These are phyloP conservation scores for Zoanthus gigantus DNA, from an alignment of 92 coral and sea anemone genomes.

Conservation along the genomic window DNA sequence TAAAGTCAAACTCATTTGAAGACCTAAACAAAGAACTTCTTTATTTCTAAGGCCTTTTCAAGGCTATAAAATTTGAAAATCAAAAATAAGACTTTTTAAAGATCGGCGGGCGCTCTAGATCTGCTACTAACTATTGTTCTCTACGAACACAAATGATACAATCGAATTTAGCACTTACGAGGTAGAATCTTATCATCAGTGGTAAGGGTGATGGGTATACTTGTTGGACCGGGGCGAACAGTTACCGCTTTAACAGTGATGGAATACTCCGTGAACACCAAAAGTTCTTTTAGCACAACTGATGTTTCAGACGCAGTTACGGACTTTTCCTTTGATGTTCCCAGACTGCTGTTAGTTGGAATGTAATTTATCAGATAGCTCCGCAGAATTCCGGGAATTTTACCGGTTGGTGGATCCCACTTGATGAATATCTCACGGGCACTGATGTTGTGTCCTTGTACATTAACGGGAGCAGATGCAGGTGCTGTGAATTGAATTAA, in stretches of 20 bases:
- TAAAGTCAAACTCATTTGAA: no score
- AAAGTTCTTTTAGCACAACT: neutral
- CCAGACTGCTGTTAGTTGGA: slow-evolving; percentile 25
- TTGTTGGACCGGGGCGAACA: slow-evolving; percentile 11
- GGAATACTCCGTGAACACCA: slow-evolving; percentile 18
- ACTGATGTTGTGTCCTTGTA: slow-evolving; percentile 25
- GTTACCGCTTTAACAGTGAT: slow-evolving; percentile 11
- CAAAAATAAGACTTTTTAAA: no score
- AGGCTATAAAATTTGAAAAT: no score
- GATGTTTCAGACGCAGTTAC: slow-evolving; percentile 25
- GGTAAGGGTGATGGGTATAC: neutral
- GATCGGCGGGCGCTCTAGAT: no score
- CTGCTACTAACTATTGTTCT: no score
- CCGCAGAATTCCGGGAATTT: slow-evolving; percentile 25
- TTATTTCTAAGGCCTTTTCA: no score
- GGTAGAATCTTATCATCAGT: slow-evolving; percentile 42
- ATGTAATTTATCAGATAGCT: neutral
- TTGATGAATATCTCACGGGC: slow-evolving; percentile 10
- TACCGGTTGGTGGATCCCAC: slow-evolving; percentile 14
- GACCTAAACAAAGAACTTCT: no score
- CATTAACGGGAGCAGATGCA: neutral
- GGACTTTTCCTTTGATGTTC: neutral
- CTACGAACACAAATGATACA: neutral
- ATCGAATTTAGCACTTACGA: slow-evolving; percentile 10
- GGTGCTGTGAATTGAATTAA: slow-evolving; percentile 34